Percentiles rank a stretch among this genome's conserved stretches.
phyloP scores from a whole-genome alignment of 1,140 invertebrate genomes.

The Berghia stephanieae region DNA sequence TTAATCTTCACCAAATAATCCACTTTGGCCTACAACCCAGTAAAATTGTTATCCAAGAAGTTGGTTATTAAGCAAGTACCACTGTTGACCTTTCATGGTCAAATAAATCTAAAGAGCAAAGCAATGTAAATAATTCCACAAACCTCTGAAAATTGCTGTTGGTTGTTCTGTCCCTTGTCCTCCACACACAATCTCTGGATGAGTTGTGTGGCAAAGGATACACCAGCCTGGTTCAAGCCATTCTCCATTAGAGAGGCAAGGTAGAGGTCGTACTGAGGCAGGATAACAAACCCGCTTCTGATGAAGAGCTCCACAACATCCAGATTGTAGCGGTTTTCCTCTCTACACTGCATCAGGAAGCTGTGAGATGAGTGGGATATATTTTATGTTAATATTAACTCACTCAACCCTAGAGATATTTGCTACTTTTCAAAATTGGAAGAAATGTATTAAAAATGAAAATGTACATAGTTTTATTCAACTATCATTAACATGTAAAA shows the following conservation, averaged over 20 bases:
- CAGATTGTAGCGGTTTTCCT: constrained; percentile 89
- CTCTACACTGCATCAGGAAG: constrained; percentile 79
- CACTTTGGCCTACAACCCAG: too few species aligned
- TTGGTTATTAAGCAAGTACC: neutral
- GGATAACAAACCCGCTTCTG: constrained; percentile 75
- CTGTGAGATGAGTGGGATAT: constrained; percentile 37
- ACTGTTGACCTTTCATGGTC: too few species aligned
- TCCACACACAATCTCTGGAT: constrained; percentile 89
- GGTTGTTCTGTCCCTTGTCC: constrained; percentile 77
- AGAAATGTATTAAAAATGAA: neutral
- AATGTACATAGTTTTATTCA: neutral
- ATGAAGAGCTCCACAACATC: constrained; percentile 91
- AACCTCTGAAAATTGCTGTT: too few species aligned
- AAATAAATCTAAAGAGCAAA: too few species aligned
- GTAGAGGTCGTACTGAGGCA: constrained; percentile 83
- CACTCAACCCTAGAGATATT: too few species aligned
- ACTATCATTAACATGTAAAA: neutral
- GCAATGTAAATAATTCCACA: too few species aligned
- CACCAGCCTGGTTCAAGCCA: constrained; percentile 83
- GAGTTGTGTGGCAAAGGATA: constrained; percentile 90
- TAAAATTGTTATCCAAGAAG: neutral
- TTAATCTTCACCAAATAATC: too few species aligned
- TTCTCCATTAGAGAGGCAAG: constrained; percentile 85
- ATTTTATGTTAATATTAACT: too few species aligned
- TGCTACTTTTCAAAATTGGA: too few species aligned